Evolutionary conservation across 2,888 invertebrate genomes (phyloP), one percentile per base, ranked within the genome.

Genomic region (Drosophila ezoana): DNA sequence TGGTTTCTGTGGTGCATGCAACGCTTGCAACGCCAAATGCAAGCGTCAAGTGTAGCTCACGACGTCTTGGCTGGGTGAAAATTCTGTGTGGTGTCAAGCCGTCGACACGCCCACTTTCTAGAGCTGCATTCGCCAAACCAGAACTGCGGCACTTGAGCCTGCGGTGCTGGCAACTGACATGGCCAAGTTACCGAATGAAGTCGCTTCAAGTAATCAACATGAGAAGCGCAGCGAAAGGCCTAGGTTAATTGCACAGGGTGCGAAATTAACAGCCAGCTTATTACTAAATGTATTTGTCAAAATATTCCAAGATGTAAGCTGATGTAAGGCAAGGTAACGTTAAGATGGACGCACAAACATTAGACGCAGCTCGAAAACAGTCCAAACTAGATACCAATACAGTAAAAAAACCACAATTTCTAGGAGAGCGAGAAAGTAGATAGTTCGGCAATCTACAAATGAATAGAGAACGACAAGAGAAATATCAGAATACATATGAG

Each of bases 21-120:
- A 63, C 58, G 38, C 59, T 44, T 28, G 28, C 20, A 43, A 35
- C 28, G 33, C 48, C 43, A 11, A 37, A 37, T 60, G 60, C 40
- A 35, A 63, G 28, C 71, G 71, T 63, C 70, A 62, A 72, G 47
- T 60, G 59, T 52, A 61, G 73, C 69, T 70, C 57, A 37, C 44
- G 40, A 51, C 49, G 69, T 52, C 54, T 35, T 20, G 28, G 45
- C 20, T 53, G 52, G 52, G 57, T 68, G 70, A 49, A 68, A 68
- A 58, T 61, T 63, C 57, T 63, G 48, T 51, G 37, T 33, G 60
- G 38, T 47, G 66, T 53, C 52, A 62, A 53, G 40, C n/a, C 14
- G 38, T n/a, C 49, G 40, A 49, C 33, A 45, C 72, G 49, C 73
- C 73, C 73, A 72, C 72, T 61, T 72, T 72, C 66, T 66, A 60